Evolutionary conservation across 2,888 invertebrate genomes (phyloP).

Genomic region (Hipparchia sbordonii): DNA sequence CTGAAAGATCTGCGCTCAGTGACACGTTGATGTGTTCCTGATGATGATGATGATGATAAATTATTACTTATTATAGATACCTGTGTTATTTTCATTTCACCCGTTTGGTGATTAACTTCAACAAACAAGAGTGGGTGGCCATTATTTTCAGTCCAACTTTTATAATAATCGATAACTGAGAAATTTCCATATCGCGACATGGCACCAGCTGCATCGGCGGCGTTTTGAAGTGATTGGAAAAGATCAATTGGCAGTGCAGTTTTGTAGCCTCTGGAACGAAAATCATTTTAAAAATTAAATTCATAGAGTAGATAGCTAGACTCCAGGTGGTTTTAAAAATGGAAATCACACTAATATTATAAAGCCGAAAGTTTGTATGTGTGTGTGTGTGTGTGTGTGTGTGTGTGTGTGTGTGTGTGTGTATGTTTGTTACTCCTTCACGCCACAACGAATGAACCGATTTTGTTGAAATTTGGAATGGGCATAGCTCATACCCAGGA

Average conservation of each 20-base stretch:
- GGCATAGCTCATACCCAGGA: too few relatives aligned
- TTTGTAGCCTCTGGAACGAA: constrained; percentile 56
- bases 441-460: too few relatives aligned
- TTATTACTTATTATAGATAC: constrained; percentile 46
- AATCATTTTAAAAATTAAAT: background rate
- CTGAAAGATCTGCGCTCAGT: too few relatives aligned
- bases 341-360: too few relatives aligned
- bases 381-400: too few relatives aligned
- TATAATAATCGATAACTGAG: constrained; percentile 67
- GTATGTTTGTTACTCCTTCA: too few relatives aligned
- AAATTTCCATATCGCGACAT: constrained; percentile 64
- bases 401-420: too few relatives aligned
- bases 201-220: constrained; percentile 50
- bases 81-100: constrained; percentile 71
- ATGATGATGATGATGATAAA: too few relatives aligned
- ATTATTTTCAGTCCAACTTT: constrained; percentile 80
- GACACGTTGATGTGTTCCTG: too few relatives aligned
- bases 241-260: constrained; percentile 77
- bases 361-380: too few relatives aligned
- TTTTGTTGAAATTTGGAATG: too few relatives aligned
- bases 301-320: too few relatives aligned
- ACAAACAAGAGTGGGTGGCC: constrained; percentile 85
- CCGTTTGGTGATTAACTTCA: constrained; percentile 68
- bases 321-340: background rate
- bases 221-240: constrained; percentile 71